Evolutionary conservation across 2,797 vertebrate species (phyloP).

Genomic region (Crenichthys baileyi): DNA sequence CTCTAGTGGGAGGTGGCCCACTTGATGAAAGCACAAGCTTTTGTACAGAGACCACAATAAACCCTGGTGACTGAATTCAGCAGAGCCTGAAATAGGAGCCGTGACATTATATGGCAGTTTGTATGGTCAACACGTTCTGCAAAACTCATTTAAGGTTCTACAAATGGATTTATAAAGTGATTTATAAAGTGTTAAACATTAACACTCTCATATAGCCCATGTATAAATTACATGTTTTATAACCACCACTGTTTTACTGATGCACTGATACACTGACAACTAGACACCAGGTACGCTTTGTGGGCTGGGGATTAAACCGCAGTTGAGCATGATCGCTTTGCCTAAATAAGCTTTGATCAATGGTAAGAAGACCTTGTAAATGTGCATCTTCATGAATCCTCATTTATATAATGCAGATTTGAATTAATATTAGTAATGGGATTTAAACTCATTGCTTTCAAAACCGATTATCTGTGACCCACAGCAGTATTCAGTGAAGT

Average conservation of each 20-base stretch:
- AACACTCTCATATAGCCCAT: neutral
- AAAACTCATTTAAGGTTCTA: neutral
- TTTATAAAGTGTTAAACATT: neutral
- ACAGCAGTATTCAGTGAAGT: neutral
- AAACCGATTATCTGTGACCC: neutral
- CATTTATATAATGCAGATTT: neutral
- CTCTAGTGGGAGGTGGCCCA: neutral
- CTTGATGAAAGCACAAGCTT: slow-evolving; percentile 9
- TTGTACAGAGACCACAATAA: neutral
- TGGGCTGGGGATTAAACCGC: neutral
- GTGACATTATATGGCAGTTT: neutral
- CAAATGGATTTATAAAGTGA: neutral
- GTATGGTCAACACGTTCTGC: neutral
- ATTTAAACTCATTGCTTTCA: neutral
- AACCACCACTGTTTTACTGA: too few relatives aligned
- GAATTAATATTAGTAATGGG: neutral
- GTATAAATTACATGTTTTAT: neutral
- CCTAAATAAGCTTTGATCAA: neutral
- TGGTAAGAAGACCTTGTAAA: neutral
- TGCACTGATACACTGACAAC: too few relatives aligned
- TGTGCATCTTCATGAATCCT: neutral
- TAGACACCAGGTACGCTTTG: neutral
- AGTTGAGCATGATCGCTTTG: neutral
- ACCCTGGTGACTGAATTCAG: slow-evolving; percentile 7
- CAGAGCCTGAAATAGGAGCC: neutral